Evolutionary conservation across 2,888 invertebrate species (phyloP).

Genomic region (Crematogaster levior): DNA sequence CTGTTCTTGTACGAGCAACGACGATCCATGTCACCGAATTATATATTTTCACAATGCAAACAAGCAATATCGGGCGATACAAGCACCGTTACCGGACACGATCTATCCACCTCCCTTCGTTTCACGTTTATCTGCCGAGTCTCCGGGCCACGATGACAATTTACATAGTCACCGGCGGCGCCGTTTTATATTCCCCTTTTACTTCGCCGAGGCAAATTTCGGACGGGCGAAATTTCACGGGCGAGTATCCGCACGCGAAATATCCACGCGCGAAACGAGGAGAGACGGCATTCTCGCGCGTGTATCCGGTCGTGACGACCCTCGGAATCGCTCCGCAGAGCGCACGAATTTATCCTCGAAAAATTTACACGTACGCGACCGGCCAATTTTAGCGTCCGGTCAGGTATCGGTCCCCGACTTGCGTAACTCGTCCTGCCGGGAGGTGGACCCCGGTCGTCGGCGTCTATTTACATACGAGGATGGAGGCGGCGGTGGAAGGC

Average conservation of each 20-base stretch:
- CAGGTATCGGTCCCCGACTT: slow-evolving; percentile 60
- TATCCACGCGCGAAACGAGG: slow-evolving; percentile 6
- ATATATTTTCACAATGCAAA: slow-evolving; percentile 39
- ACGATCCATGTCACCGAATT: slow-evolving; percentile 9
- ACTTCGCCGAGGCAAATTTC: slow-evolving; percentile 42
- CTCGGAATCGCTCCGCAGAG: not conserved
- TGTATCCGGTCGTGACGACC: slow-evolving; percentile 15
- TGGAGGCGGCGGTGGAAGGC: slow-evolving; percentile 64
- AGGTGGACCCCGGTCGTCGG: slow-evolving; percentile 73
- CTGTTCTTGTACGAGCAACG: not conserved
- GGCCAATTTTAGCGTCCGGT: slow-evolving; percentile 49
- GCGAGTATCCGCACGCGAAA: slow-evolving; percentile 42
- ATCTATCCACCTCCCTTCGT: not conserved
- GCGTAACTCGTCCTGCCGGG: slow-evolving; percentile 54
- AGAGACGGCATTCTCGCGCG: slow-evolving; percentile 17
- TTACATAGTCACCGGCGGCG: slow-evolving; percentile 54
- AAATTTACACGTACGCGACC: slow-evolving; percentile 56
- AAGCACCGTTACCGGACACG: slow-evolving; percentile 24
- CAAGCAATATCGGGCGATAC: slow-evolving; percentile 45
- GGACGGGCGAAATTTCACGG: slow-evolving; percentile 39
- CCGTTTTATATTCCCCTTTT: slow-evolving; percentile 62
- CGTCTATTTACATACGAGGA: slow-evolving; percentile 83
- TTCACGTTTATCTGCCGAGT: slow-evolving; percentile 33
- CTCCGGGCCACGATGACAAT: slow-evolving; percentile 52
- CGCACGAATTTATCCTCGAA: slow-evolving; percentile 35